Conservation (phyloP, 2,888 invertebrate genomes). For the Gastracanthus pulcherrimus region DNA sequence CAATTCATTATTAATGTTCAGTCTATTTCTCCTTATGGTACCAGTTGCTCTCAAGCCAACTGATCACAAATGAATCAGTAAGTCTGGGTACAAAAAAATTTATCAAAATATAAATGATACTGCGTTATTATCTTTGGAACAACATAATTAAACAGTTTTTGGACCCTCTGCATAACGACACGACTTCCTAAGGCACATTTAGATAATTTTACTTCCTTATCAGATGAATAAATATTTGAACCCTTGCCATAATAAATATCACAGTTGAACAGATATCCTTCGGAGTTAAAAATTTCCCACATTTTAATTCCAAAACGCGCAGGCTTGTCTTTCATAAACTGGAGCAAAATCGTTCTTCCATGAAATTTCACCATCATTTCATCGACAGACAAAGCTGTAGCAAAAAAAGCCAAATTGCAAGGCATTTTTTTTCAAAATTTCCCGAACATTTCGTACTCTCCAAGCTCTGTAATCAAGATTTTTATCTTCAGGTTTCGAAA, state of each 20-base stretch:
- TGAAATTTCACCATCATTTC: constrained; percentile 57
- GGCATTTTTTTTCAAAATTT: constrained; percentile 53
- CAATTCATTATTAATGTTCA: constrained; percentile 48
- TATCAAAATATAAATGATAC: constrained; percentile 57
- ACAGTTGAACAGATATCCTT: constrained; percentile 49
- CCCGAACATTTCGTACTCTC: constrained; percentile 47
- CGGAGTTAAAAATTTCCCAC: constrained; percentile 50
- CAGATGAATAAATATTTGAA: constrained; percentile 51
- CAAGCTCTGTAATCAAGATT: constrained; percentile 47
- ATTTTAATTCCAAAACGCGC: constrained; percentile 52
- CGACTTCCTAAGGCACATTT: constrained; percentile 55
- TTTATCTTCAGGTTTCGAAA: constrained; percentile 43
- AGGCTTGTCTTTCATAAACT: constrained; percentile 54
- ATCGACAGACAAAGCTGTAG: constrained; percentile 51
- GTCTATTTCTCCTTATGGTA: constrained; percentile 52
- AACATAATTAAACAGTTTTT: constrained; percentile 51
- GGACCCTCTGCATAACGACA: constrained; percentile 52
- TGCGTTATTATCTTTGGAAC: constrained; percentile 46
- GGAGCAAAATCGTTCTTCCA: constrained; percentile 42
- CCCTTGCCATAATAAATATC: constrained; percentile 55
- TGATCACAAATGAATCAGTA: constrained; percentile 56
- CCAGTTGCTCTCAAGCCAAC: constrained; percentile 55
- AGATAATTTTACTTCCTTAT: constrained; percentile 39
- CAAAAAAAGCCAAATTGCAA: constrained; percentile 54
- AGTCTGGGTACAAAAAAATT: constrained; percentile 56